Base-by-base conservation (phyloP, 1,140 invertebrate species). In the Nephila pilipes region DNA sequence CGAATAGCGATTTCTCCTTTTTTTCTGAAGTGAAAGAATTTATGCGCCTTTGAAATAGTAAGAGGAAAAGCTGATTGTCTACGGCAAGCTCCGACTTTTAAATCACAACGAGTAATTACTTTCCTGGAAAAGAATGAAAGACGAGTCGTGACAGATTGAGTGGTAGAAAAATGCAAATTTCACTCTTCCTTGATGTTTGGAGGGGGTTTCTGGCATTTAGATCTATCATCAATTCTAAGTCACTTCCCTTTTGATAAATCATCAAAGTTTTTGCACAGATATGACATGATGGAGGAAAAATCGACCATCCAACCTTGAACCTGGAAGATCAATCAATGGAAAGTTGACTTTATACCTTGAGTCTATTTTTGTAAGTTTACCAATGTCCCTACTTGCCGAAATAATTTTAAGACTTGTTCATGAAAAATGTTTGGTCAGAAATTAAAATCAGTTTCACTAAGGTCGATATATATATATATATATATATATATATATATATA, bases 81-180 rank as follows among this genome's bases (percentile, higher is more conserved):
- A 65, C 46, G 69, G 55, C n/a, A 29, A 14, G 32, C 8, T 91
- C 55, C 16, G 89, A 46, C 89, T 91, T 91, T 83, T 63, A 91
- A 91, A 91, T 91, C 89, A 91, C 89, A 83, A 54, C n/a, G 88
- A 81, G 57, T 91, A 91, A 91, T 91, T 91, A 83, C 89, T 91
- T 91, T 91, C 32, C 63, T 25, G 4, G 12, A 90, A 20, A 58
- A 57, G 69, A 90, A 22, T n/a, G 65, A 80, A 55, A 90, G 69
- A 90, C 54, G n/a, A 88, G 36, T 90, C 29, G 10, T 83, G 89
- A 91, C 89, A 91, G 89, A 91, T 91, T 91, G 79, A 81, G 79
- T 36, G 25, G 63, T 57, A 80, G 75, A 22, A 81, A 54, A 83
- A 91, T 91, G 89, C 89, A 91, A 91, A 91, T 91, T 91, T 83